A percentile compares a stretch with the other conserved stretches of the same genome.
Conservation (phyloP, 2,113 vertebrate species). For the Chamaetylas fuelleborni region DNA sequence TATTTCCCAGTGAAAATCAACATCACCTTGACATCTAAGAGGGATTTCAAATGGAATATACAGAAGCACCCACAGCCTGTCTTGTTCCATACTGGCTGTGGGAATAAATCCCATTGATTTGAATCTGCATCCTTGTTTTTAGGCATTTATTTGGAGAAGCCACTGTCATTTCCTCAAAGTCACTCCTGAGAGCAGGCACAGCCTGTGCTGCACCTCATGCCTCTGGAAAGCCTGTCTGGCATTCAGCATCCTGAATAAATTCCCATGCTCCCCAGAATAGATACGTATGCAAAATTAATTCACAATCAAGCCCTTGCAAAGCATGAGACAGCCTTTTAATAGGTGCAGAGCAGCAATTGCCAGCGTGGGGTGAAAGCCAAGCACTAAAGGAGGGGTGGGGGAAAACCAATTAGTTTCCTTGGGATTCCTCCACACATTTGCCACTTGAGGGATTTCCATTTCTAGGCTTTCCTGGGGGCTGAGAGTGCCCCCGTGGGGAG, state of each 20-base stretch:
- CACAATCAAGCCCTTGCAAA: not conserved
- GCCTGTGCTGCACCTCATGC: not conserved
- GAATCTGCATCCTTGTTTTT: not conserved
- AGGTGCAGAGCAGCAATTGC: constrained; percentile 39
- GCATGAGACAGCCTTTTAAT: not conserved
- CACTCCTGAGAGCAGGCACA: not conserved
- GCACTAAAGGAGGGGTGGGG: not conserved
- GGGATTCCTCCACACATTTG: constrained; percentile 6
- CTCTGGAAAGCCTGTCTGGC: not conserved
- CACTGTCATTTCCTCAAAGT: not conserved
- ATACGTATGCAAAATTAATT: constrained; percentile 35
- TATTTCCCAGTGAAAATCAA: not conserved
- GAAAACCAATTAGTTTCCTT: constrained; percentile 2
- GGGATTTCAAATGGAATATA: not conserved
- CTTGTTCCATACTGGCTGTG: not conserved
- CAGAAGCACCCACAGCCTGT: not conserved
- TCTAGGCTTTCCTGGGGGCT: not conserved
- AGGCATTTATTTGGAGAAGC: not conserved
- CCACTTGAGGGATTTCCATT: not conserved
- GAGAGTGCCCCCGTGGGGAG: not conserved
- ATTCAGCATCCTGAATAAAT: not conserved
- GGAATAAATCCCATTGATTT: not conserved
- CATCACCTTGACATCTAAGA: not conserved
- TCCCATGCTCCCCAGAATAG: constrained; percentile 3
- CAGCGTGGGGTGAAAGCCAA: constrained; percentile 22